Percentiles rank a stretch among this genome's conserved stretches.
Evolutionary conservation across 2,888 invertebrate species (phyloP).

Genomic region (Dasypogon diadema): DNA sequence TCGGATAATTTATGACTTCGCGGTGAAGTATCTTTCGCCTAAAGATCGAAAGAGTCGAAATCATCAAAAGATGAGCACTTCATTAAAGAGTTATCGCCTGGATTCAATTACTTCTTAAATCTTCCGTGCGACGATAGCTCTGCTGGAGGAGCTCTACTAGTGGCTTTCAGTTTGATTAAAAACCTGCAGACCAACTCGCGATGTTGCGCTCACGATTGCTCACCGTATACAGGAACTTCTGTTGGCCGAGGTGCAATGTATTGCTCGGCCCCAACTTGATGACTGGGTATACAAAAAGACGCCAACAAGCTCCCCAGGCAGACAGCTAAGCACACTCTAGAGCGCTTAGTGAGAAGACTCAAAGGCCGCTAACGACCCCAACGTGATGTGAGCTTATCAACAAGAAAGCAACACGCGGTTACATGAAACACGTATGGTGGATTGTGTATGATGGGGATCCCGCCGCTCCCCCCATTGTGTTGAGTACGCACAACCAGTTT

Average conservation of each 20-base stretch:
- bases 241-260: constrained; percentile 14
- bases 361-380: neutral
- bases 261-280: too few species aligned
- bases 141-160: neutral
- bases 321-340: neutral
- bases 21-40: constrained; percentile 11
- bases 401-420: constrained; percentile 6
- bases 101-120: neutral
- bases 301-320: neutral
- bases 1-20: constrained; percentile 19
- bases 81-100: neutral
- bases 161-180: neutral
- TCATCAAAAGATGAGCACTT: neutral
- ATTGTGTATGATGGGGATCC: too few species aligned
- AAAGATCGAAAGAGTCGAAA: constrained; percentile 15
- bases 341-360: neutral
- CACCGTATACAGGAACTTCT: constrained; percentile 18
- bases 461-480: neutral
- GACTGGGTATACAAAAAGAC: neutral
- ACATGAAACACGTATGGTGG: neutral
- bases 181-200: constrained; percentile 7
- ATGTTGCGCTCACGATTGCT: constrained; percentile 24
- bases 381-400: constrained; percentile 8
- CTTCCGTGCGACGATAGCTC: neutral
- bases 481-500: constrained; percentile 26